Evolutionary conservation across 2,797 vertebrate genomes (phyloP).

Genomic region (Melopsittacus undulatus): DNA sequence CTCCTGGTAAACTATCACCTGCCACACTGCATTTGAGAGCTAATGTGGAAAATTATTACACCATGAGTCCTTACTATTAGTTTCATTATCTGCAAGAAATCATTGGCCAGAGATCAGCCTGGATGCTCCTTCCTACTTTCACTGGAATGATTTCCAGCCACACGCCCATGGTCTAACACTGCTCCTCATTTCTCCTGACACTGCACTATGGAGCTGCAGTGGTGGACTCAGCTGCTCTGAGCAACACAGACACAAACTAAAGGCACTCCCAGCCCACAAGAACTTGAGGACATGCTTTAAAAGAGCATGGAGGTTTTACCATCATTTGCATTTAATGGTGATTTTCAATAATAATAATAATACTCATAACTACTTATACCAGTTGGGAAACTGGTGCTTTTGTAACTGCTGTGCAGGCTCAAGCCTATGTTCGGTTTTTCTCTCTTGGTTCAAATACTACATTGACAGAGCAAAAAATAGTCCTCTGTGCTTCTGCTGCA

Average conservation of each 20-base stretch:
- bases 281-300: not conserved
- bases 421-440: not conserved
- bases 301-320: not conserved
- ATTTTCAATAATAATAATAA: not conserved
- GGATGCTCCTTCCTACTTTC: not conserved
- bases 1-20: not conserved
- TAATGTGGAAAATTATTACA: not conserved
- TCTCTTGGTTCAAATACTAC: not conserved
- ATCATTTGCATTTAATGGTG: not conserved
- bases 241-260: not conserved
- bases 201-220: not conserved
- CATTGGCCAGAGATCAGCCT: not conserved
- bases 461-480: not conserved
- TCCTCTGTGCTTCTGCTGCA: not conserved
- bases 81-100: not conserved
- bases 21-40: not conserved
- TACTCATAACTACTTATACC: not conserved
- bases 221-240: not conserved
- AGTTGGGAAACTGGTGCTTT: not conserved
- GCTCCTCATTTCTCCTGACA: not conserved
- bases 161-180: rapidly evolving
- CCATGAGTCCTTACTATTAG: not conserved
- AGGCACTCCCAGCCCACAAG: not conserved
- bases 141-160: not conserved
- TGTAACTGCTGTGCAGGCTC: not conserved